Conservation (phyloP, 2,888 invertebrate species). For the Xestia sexstrigata region DNA sequence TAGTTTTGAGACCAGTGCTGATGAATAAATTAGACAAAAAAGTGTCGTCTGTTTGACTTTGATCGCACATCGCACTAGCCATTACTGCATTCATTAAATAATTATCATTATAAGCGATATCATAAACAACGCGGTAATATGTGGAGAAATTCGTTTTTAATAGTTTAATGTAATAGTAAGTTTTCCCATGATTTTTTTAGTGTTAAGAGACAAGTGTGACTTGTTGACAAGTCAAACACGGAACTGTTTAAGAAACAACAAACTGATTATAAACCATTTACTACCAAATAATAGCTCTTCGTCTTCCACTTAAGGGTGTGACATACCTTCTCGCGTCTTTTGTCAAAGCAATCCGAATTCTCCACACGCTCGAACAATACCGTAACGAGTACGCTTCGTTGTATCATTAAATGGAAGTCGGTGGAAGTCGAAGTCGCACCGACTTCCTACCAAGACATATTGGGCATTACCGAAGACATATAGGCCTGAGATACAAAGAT, state of each 20-base stretch:
- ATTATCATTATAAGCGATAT: neutral
- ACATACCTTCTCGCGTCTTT: constrained; percentile 49
- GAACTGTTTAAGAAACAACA: neutral
- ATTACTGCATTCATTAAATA: neutral
- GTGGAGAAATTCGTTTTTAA: too few species aligned
- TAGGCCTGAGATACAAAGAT: constrained; percentile 62
- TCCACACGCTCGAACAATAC: constrained; percentile 60
- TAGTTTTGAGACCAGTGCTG: neutral
- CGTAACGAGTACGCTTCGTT: constrained; percentile 58
- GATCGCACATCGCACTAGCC: too few species aligned
- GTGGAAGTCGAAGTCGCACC: constrained; percentile 49
- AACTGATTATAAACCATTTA: constrained; percentile 25
- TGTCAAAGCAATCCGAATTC: constrained; percentile 66
- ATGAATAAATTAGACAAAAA: neutral
- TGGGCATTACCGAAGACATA: constrained; percentile 58
- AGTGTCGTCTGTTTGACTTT: neutral
- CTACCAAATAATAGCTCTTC: constrained; percentile 14
- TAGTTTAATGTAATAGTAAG: too few species aligned
- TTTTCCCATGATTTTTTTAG: neutral
- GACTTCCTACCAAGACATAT: constrained; percentile 55
- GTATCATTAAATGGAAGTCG: constrained; percentile 60
- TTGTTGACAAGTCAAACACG: neutral
- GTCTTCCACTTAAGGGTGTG: constrained; percentile 1
- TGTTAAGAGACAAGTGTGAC: neutral
- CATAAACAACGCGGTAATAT: too few species aligned